Evolutionary conservation across 2,888 invertebrate genomes (phyloP), one percentile per base, ranked within the genome.

Genomic region (Agrochola litura): DNA sequence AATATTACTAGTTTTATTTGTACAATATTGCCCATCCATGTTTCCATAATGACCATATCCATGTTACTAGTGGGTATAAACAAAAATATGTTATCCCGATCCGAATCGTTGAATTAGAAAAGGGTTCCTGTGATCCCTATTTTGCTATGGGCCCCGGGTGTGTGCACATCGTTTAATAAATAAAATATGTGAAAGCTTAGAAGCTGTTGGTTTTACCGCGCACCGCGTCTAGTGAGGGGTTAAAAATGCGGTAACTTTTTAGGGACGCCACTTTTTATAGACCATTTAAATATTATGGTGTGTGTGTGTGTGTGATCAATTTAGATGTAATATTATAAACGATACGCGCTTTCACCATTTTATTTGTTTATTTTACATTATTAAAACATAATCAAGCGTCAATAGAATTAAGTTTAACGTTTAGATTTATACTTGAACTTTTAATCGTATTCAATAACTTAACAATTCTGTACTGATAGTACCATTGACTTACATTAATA

Each of bases 131-230:
- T 88, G 90, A 90, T 90, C 91, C 90, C 92, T 87, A 89, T 92
- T 92, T 90, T 88, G 87, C 89, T 88, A 60, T 83, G 89, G 90
- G 91, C 86, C 89, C 86, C 88, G 89, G 88, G 90, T 90, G 92
- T 92, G 91, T 93, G 91, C 90, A 88, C 91, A 91, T 88, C 91
- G 91, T 90, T 93, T 93, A 92, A 93, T 95, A 91, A 94, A 95
- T 95, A 93, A 95, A 95, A 93, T 94, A 95, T 95, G 93, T 90
- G 90, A 91, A 89, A 89, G 92, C 89, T 92, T 90, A 91, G 86
- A 86, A 85, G 83, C 88, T 88, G 87, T 90, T 86, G 87, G 91
- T 89, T 90, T 76, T 73, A 82, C 73, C 85, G 84, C 87, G 85
- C 92, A 70, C 67, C 84, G 83, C 86, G 84, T 92, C 84, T 93